Evolutionary conservation across 2,888 invertebrate species (phyloP).

Genomic region (Drepanosiphum platanoidis): DNA sequence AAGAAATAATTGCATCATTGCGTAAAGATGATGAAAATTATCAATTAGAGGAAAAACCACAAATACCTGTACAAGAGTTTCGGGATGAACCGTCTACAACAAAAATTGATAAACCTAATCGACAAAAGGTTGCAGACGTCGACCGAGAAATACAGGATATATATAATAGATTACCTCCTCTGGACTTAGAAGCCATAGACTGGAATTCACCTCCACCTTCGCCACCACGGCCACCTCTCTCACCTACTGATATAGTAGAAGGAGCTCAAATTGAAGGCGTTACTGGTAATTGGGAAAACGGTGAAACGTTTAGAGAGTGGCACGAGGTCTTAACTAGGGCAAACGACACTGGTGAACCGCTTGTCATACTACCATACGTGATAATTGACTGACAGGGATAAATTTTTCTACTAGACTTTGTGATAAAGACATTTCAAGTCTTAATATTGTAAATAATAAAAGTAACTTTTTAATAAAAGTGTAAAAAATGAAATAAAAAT

Average conservation of each 20-base stretch:
- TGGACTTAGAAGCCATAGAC: slow-evolving; percentile 72
- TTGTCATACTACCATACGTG: slow-evolving; percentile 96
- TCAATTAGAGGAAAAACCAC: slow-evolving; percentile 54
- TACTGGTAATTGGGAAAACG: slow-evolving; percentile 70
- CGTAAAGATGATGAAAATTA: slow-evolving; percentile 59
- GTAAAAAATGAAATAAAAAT: slow-evolving; percentile 22
- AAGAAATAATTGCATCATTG: slow-evolving; percentile 69
- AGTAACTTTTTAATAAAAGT: slow-evolving; percentile 54
- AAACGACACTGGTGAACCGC: slow-evolving; percentile 80
- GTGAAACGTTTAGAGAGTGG: slow-evolving; percentile 85
- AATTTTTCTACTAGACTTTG: slow-evolving; percentile 62
- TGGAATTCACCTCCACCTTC: slow-evolving; percentile 67
- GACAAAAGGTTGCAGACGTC: slow-evolving; percentile 51
- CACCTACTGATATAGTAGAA: slow-evolving; percentile 63
- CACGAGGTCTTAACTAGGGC: slow-evolving; percentile 83
- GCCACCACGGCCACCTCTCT: slow-evolving; percentile 34
- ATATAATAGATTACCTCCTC: slow-evolving; percentile 71
- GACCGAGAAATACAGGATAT: slow-evolving; percentile 58
- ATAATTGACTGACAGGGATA: slow-evolving; percentile 79
- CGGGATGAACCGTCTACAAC: slow-evolving; percentile 45
- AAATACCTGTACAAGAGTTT: slow-evolving; percentile 52
- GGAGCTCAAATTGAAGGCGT: slow-evolving; percentile 68
- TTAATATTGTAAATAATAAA: slow-evolving; percentile 60
- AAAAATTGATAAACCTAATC: slow-evolving; percentile 58
- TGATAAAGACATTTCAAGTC: slow-evolving; percentile 63